These are phyloP conservation scores for Drosophila mercatorum DNA, from an alignment of 2,888 invertebrate genomes.

Conservation along the genomic window DNA sequence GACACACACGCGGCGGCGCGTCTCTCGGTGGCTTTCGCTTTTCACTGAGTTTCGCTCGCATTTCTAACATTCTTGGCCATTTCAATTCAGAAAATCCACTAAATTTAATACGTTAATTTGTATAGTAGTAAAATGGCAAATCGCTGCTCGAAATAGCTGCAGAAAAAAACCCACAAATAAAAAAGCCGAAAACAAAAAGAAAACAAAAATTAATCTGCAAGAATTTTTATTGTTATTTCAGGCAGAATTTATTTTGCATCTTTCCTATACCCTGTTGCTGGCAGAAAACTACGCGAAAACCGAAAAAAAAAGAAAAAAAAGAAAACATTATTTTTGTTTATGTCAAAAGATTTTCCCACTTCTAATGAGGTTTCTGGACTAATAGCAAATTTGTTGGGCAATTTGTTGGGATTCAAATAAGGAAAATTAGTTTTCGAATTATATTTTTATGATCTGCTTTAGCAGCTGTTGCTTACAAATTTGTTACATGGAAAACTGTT, in stretches of 20 bases:
- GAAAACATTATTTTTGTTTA: background rate
- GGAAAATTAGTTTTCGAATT: background rate
- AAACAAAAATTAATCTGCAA: constrained; percentile 29
- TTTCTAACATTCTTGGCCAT: constrained; percentile 72
- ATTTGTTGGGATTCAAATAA: background rate
- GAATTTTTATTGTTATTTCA: constrained; percentile 30
- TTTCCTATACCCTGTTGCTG: background rate
- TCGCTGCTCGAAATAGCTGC: constrained; percentile 59
- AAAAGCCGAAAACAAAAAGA: constrained; percentile 3
- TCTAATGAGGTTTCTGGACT: background rate
- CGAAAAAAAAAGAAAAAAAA: too few relatives aligned
- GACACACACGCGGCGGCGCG: constrained; percentile 1
- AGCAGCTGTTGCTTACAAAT: background rate
- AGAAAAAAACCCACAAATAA: background rate
- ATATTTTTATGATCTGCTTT: background rate
- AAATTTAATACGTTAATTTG: constrained; percentile 72
- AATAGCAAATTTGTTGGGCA: background rate
- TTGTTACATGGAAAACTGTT: background rate
- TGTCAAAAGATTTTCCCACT: background rate
- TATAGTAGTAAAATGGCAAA: constrained; percentile 51
- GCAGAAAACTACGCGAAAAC: background rate
- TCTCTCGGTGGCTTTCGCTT: constrained; percentile 45
- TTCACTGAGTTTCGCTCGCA: constrained; percentile 56
- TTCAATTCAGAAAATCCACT: constrained; percentile 63
- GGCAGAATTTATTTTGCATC: constrained; percentile 41